phyloP scores from a whole-genome alignment of 2,888 invertebrate genomes.

The Epiblema foenella region DNA sequence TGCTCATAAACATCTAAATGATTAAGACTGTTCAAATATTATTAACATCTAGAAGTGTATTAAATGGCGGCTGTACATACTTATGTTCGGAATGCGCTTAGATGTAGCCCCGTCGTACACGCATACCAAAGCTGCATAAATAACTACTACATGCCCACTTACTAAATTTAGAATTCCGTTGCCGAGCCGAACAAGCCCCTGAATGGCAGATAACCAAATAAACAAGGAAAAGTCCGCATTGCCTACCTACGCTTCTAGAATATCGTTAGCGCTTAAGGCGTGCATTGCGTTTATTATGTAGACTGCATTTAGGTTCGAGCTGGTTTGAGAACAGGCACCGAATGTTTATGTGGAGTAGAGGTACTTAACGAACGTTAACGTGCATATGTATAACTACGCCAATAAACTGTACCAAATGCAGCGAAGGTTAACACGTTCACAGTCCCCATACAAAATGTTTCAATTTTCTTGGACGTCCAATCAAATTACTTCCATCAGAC shows the following conservation, averaged over 20 bases:
- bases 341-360: background rate
- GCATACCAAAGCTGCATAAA: conserved; percentile 62
- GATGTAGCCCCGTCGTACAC: conserved; percentile 47
- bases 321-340: conserved; percentile 11
- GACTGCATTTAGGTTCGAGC: conserved; percentile 4
- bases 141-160: conserved; percentile 35
- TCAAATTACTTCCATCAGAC: no score
- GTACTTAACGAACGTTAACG: background rate
- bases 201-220: conserved; percentile 57
- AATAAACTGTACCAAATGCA: background rate
- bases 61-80: background rate
- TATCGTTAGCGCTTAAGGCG: conserved; percentile 39
- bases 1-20: no score
- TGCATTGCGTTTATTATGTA: conserved; percentile 29
- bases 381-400: background rate
- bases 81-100: conserved; percentile 42
- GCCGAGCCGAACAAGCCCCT: conserved; percentile 54
- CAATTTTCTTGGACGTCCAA: no score
- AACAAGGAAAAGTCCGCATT: conserved; percentile 44
- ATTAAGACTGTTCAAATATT: no score
- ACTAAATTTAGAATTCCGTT: conserved; percentile 71
- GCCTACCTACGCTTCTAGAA: conserved; percentile 47
- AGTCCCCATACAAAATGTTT: no score
- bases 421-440: no score
- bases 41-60: no score